Percentiles rank a stretch among this genome's conserved stretches.
Evolutionary conservation across 2,797 vertebrate species (phyloP).

Genomic region (Tangara arthus): DNA sequence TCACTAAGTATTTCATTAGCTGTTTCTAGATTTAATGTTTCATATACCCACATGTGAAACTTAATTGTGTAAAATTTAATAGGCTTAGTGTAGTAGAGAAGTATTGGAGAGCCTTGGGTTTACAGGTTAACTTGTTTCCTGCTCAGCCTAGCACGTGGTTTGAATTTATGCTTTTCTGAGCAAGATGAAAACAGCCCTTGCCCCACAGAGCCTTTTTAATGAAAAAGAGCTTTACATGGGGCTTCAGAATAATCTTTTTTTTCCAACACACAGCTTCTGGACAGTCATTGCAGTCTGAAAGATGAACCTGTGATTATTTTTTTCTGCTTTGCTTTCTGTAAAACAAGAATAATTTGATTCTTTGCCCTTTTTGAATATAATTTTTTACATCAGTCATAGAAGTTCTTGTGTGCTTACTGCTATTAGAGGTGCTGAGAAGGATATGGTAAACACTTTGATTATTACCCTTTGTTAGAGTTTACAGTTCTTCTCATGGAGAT

Average conservation of each 20-base stretch:
- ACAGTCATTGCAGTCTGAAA: not conserved
- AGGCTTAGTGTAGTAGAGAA: not conserved
- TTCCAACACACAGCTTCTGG: not conserved
- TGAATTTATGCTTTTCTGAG: not conserved
- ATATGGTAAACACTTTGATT: not conserved
- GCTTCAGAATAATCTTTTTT: not conserved
- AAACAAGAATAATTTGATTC: not conserved
- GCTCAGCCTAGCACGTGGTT: not conserved
- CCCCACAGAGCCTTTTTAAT: not conserved
- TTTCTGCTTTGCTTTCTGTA: not conserved
- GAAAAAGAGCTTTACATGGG: not conserved
- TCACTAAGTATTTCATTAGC: not conserved
- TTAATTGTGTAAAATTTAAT: not conserved
- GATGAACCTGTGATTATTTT: not conserved
- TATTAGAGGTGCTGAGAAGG: not conserved
- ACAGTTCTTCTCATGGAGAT: not conserved
- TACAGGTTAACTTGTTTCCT: not conserved
- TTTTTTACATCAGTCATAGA: not conserved
- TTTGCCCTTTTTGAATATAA: too few species aligned
- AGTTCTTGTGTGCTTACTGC: not conserved
- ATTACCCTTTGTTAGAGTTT: not conserved
- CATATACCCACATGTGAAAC: not conserved
- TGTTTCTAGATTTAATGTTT: not conserved
- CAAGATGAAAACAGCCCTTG: not conserved
- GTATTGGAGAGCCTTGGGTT: not conserved